Conservation (phyloP, 1,140 invertebrate genomes). For the Drosophila melanica region DNA sequence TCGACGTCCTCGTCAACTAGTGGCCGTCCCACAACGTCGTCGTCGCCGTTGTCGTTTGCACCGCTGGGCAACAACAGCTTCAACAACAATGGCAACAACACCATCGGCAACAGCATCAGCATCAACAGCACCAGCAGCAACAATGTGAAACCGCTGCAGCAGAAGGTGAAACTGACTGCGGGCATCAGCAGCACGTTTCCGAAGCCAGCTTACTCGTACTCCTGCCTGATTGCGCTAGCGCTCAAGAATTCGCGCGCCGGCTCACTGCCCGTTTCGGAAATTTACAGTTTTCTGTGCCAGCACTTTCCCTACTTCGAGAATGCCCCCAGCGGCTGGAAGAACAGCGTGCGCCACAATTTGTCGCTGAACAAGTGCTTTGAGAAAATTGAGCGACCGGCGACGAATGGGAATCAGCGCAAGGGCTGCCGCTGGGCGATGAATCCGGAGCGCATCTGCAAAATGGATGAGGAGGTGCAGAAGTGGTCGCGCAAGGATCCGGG, state of each 20-base stretch:
- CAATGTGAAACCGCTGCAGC: constrained; percentile 84
- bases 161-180: constrained; percentile 83
- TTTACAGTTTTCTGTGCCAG: constrained; percentile 99
- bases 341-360: constrained; percentile 97
- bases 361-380: constrained; percentile 99
- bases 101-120: constrained; percentile 45
- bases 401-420: constrained; percentile 91
- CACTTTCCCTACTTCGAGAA: constrained; percentile 99
- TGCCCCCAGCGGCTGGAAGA: constrained; percentile 98
- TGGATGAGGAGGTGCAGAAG: constrained; percentile 98
- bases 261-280: constrained; percentile 98
- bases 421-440: constrained; percentile 98
- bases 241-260: constrained; percentile 97
- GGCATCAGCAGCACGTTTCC: constrained; percentile 90
- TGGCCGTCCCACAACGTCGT: constrained; percentile 23
- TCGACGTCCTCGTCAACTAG: constrained; percentile 29
- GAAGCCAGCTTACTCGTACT: constrained; percentile 98
- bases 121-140: constrained; percentile 5
- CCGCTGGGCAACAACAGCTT: constrained; percentile 33
- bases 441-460: constrained; percentile 96
- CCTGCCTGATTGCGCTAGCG: constrained; percentile 98
- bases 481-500: constrained; percentile 97
- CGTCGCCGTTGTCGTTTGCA: constrained; percentile 49
- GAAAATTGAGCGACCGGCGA: constrained; percentile 96
- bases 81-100: constrained; percentile 6